phyloP scores from a whole-genome alignment of 2,113 vertebrate species.

The Nycticryphes semicollaris region DNA sequence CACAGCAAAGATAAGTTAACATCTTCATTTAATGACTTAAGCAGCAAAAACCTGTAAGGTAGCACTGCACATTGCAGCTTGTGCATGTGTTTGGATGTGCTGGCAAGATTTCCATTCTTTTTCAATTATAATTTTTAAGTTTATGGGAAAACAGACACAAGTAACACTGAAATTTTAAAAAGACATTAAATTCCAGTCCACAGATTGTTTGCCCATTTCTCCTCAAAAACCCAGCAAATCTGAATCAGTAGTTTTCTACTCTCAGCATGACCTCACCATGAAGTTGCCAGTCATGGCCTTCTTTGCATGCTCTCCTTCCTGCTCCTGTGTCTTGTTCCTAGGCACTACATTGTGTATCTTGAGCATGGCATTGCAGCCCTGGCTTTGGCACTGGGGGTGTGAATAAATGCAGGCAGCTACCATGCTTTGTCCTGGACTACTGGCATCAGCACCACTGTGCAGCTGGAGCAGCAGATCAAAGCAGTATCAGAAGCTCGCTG shows the following conservation, averaged over 20 bases:
- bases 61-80: neutral
- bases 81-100: neutral
- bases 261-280: neutral
- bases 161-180: neutral
- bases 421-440: neutral
- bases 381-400: neutral
- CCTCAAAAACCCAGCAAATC: neutral
- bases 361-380: neutral
- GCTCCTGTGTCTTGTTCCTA: neutral
- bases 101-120: neutral
- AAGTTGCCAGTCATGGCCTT: neutral
- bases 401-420: neutral
- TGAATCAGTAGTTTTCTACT: neutral
- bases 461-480: neutral
- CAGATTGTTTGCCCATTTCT: fast-evolving
- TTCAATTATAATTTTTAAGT: neutral
- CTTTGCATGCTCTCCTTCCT: neutral
- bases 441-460: no score
- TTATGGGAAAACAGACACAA: neutral
- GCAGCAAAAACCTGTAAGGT: neutral
- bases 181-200: neutral
- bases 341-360: neutral
- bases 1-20: neutral
- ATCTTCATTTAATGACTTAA: neutral
- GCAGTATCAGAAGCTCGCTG: neutral